Evolutionary conservation across 2,113 vertebrate genomes (phyloP), one percentile per base, ranked within the genome.

Genomic region (Laticauda colubrina): DNA sequence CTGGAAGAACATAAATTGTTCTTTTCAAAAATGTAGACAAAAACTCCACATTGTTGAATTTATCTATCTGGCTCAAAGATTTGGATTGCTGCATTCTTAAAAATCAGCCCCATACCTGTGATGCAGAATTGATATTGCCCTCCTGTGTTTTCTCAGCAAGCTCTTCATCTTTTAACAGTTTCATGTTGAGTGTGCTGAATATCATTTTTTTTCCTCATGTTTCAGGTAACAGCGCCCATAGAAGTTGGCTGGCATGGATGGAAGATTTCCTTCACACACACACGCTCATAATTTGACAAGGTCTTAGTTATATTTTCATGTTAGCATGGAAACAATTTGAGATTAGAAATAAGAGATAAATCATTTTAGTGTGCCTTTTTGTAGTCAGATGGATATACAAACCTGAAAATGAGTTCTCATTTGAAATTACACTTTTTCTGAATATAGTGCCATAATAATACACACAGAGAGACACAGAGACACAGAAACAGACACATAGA

Each of bases 251-350:
- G n/a, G 64, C n/a, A 75, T 75, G 64, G 64, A 75, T 75, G n/a
- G n/a, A 5, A 75, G n/a, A 69, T 4, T 15, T 15, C 5, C 2
- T 2, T 0, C 2, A 2, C 9, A 1, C 23, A 5, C 61, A 5
- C 23, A 0, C 11, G 14, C 29, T 69, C 12, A 69, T 69, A n/a
- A n/a, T n/a, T 15, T 69, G 4, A n/a, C 15, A 69, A n/a, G 64
- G 5, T 34, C n/a, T 34, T n/a, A 18, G 64, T n/a, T 75, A 75
- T 34, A 15, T 34, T 75, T 75, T 5, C n/a, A 34, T 69, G n/a
- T 34, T 69, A 34, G 64, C 64, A n/a, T 75, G n/a, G 64, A 75
- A 75, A 75, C 18, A 75, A 14, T 34, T 75, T 75, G 64, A 18
- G 29, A 69, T n/a, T 34, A 69, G 64, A 75, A 75, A 39, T 75